These are phyloP conservation scores for Hyperoplus immaculatus DNA, from an alignment of 2,797 vertebrate species.

Conservation along the genomic window DNA sequence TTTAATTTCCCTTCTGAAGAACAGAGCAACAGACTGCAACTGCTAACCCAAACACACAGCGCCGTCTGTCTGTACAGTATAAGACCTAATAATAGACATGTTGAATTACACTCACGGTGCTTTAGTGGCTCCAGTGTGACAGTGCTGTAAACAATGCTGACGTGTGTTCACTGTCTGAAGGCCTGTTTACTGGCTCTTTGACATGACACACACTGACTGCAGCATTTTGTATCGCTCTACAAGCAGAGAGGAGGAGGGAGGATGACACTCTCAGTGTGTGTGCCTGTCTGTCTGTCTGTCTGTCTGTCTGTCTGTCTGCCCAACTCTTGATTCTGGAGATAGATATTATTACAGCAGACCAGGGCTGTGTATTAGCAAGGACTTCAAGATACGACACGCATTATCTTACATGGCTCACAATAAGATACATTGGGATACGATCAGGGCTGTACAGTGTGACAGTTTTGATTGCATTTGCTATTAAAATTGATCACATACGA, in stretches of 20 bases:
- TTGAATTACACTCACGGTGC: conserved; percentile 57
- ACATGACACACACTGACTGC: conserved; percentile 49
- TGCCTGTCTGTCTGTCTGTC: conserved; percentile 22
- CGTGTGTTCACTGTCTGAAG: conserved; percentile 51
- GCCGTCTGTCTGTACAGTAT: conserved; percentile 44
- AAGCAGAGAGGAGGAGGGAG: conserved; percentile 1
- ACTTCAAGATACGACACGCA: no score
- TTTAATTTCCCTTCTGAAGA: conserved; percentile 49
- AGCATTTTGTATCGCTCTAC: conserved; percentile 25
- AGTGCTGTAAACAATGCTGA: conserved; percentile 58
- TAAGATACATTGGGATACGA: no score
- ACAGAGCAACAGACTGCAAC: conserved; percentile 22
- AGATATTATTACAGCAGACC: neutral
- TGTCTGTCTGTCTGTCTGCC: conserved; percentile 15
- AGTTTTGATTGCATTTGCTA: no score
- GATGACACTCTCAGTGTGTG: conserved; percentile 1
- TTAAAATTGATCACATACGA: no score
- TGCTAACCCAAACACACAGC: conserved; percentile 18
- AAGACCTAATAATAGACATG: conserved; percentile 66
- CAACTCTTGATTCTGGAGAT: conserved; percentile 12
- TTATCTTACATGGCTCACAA: no score
- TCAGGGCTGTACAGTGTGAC: no score
- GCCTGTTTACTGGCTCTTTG: conserved; percentile 9
- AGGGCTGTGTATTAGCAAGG: neutral
- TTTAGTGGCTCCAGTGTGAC: conserved; percentile 51